phyloP scores from a whole-genome alignment of 2,888 invertebrate genomes.

The Euphydryas editha region DNA sequence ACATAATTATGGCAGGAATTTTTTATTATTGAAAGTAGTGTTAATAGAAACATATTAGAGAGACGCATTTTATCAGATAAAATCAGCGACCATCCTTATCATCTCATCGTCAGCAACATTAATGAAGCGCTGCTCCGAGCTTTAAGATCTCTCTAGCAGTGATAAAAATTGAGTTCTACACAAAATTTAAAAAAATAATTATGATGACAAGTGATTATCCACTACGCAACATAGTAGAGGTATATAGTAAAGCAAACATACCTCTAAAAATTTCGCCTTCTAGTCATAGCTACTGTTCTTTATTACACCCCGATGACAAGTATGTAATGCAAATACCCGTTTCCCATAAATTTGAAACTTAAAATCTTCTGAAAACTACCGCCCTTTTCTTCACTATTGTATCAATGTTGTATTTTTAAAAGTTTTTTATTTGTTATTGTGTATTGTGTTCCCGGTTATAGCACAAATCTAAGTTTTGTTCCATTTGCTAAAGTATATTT shows the following conservation, averaged over 20 bases:
- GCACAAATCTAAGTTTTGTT: slow-evolving; percentile 25
- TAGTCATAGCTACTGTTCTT: slow-evolving; percentile 30
- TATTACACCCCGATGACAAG: slow-evolving; percentile 19
- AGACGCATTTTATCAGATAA: slow-evolving; percentile 3
- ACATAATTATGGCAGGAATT: neutral
- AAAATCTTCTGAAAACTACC: slow-evolving; percentile 75
- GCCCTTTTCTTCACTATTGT: slow-evolving; percentile 83
- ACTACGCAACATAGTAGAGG: neutral
- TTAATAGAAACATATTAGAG: neutral
- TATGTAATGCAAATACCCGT: slow-evolving; percentile 48
- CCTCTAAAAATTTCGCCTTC: slow-evolving; percentile 25
- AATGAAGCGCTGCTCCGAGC: slow-evolving; percentile 4
- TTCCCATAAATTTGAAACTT: slow-evolving; percentile 52
- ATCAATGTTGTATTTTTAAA: slow-evolving; percentile 74
- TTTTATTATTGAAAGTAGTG: neutral
- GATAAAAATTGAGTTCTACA: slow-evolving; percentile 4
- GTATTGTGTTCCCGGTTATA: slow-evolving; percentile 14
- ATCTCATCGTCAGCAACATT: slow-evolving; percentile 1
- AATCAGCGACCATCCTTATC: slow-evolving; percentile 3
- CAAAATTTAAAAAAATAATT: slow-evolving; percentile 10
- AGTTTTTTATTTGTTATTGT: slow-evolving; percentile 28
- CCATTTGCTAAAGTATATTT: neutral
- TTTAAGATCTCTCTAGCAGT: slow-evolving; percentile 2
- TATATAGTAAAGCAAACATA: too few species aligned
- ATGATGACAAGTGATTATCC: neutral